phyloP scores from a whole-genome alignment of 2,113 vertebrate species.

The Heptranchias perlo region DNA sequence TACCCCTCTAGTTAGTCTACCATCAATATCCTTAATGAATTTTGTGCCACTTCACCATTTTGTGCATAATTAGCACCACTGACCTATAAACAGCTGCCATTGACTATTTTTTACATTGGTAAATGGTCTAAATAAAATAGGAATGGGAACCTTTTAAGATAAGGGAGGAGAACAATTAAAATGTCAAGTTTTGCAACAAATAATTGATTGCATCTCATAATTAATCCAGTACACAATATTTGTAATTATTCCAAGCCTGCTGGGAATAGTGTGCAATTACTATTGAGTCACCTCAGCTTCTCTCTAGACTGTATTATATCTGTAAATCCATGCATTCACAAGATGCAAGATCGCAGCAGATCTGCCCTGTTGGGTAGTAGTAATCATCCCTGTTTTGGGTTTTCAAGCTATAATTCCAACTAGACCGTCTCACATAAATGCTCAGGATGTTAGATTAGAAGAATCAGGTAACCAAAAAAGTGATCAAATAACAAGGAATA shows the following conservation, averaged over 20 bases:
- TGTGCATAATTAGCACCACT: conserved; percentile 35
- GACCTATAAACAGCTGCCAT: conserved; percentile 35
- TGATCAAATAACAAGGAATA: neutral
- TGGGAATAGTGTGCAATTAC: conserved; percentile 32
- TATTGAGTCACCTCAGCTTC: conserved; percentile 7
- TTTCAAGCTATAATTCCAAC: neutral
- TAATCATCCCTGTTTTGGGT: neutral
- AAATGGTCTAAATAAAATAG: neutral
- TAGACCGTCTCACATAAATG: neutral
- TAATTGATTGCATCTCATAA: conserved; percentile 37
- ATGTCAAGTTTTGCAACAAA: conserved; percentile 37
- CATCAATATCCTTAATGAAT: conserved; percentile 38
- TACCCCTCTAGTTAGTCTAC: conserved; percentile 1
- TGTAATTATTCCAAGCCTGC: conserved; percentile 34
- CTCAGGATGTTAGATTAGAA: neutral
- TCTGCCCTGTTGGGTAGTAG: neutral
- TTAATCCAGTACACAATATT: conserved; percentile 33
- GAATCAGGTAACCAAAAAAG: neutral
- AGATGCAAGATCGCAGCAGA: neutral
- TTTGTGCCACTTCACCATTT: conserved; percentile 33
- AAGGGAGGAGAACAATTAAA: conserved; percentile 32
- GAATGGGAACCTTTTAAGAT: conserved; percentile 26
- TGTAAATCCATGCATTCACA: conserved; percentile 21
- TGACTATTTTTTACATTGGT: conserved; percentile 4
- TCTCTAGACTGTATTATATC: neutral